Evolutionary conservation across 2,888 invertebrate genomes (phyloP), one percentile per base, ranked within the genome.

Genomic region (Agrotis segetum): DNA sequence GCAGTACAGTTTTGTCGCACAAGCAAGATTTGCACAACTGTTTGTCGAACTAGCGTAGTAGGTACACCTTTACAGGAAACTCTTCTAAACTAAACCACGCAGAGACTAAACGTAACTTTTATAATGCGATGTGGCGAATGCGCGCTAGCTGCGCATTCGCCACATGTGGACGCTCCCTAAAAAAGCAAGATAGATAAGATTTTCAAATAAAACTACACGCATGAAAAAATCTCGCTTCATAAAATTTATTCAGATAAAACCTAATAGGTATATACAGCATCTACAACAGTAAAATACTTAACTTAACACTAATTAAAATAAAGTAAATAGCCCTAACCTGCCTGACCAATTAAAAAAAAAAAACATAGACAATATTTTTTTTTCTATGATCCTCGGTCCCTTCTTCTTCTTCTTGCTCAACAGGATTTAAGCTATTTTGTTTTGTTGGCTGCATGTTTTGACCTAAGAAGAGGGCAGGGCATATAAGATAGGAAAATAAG

Each of bases 221-320:
- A 19, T 58, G 24, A n/a, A 40, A 14, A n/a, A 13, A 7, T 56
- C n/a, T 13, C 13, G 6, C n/a, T 56, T 56, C 13, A 34, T 56
- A 14, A 29, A 16, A 49, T 56, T 24, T 19, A 44, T 71, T 40
- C 21, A 9, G 14, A 24, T 55, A 55, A 3, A 69, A 40, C 19
- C 21, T 24, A 69, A 44, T 71, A 44, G 29, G 17, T 17, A 21
- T 13, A 56, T 1, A 7, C 29, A 19, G 3, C 9, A 40, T 40
- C 17, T 44, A 34, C 21, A 24, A 58, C 40, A 4, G n/a, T 13
- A 7, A 46, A 66, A 34, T 47, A 65, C 47, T 49, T 66, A 65
- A n/a, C 47, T 21, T 65, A 66, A 56, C 13, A 55, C 1, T 2
- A 24, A 9, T 24, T 24, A 29, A 55, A n/a, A 24, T 29, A 17